These are phyloP conservation scores for Abrostola tripartita DNA, from an alignment of 2,888 invertebrate genomes.

Conservation along the genomic window DNA sequence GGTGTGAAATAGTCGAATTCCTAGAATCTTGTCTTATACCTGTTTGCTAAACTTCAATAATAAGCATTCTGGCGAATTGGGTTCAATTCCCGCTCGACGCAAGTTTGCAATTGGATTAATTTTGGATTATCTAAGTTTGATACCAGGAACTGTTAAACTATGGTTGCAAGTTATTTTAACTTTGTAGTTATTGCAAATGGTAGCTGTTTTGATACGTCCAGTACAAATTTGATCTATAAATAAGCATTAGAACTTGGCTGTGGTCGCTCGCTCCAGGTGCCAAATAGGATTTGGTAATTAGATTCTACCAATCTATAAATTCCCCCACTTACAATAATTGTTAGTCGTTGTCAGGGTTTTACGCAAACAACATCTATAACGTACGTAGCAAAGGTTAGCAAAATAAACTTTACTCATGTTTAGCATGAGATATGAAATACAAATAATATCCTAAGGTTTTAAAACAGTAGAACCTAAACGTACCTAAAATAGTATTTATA, in stretches of 20 bases:
- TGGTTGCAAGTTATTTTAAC: constrained; percentile 49
- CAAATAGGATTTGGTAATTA: constrained; percentile 39
- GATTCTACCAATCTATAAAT: constrained; percentile 20
- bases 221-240: constrained; percentile 41
- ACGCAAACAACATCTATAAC: background rate
- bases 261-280: constrained; percentile 37
- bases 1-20: background rate
- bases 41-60: constrained; percentile 50
- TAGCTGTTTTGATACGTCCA: constrained; percentile 29
- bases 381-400: background rate
- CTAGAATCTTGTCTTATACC: constrained; percentile 30
- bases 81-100: constrained; percentile 60
- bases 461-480: too few species aligned
- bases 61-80: constrained; percentile 53
- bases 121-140: constrained; percentile 63
- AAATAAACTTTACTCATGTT: background rate
- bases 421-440: too few species aligned
- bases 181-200: constrained; percentile 52
- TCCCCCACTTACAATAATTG: constrained; percentile 14
- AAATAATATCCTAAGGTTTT: too few species aligned
- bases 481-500: background rate
- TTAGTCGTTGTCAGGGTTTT: constrained; percentile 9
- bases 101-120: constrained; percentile 65
- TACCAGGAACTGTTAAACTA: constrained; percentile 51
- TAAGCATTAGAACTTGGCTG: constrained; percentile 35